Base-by-base conservation (phyloP, 2,797 vertebrate genomes). In the Epinephelus coioides region DNA sequence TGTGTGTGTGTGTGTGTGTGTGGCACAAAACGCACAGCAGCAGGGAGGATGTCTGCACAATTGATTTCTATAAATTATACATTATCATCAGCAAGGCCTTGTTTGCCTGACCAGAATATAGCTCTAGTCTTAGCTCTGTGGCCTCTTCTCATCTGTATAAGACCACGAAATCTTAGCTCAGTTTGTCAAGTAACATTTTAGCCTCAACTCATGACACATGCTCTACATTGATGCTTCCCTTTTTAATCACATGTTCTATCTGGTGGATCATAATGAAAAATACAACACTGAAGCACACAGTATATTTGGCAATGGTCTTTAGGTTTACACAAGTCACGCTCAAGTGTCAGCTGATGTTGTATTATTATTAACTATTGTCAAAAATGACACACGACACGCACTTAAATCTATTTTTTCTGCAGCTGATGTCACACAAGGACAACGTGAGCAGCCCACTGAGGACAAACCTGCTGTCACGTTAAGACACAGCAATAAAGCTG, bases 31-130 rank as follows among this genome's bases (percentile, higher is more conserved):
- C 0, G 21, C 61, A 73, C 68, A 68, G 60, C 50, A 78, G 71
- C 85, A 86, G 73, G 83, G 75, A 73, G 83, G 66, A 76, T 53
- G 78, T 89, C 84, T 84, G 46, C 69, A 38, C 80, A 81, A 89
- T 89, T 87, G 91, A 88, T 89, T 86, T 71, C 53, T 78, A 89
- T 95, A 90, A 94, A 92, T 96, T 87, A 95, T 94, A 93, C 85
- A 85, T 93, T 78, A 86, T 82, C 73, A 83, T 79, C 78, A 72
- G 76, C 78, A 78, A 76, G 84, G 76, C 83, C 66, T 69, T 38
- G 34, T 83, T 87, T 63, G 69, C 70, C 65, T 73, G 51, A 43
- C 27, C 56, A 49, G 61, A 72, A 71, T 50, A 46, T 13, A 17
- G n/a, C 69, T 19, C 6, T 61, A 1, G 0, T 15, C 15, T 11